Conservation (phyloP, 2,888 invertebrate species). For the Nasonovia ribisnigri region DNA sequence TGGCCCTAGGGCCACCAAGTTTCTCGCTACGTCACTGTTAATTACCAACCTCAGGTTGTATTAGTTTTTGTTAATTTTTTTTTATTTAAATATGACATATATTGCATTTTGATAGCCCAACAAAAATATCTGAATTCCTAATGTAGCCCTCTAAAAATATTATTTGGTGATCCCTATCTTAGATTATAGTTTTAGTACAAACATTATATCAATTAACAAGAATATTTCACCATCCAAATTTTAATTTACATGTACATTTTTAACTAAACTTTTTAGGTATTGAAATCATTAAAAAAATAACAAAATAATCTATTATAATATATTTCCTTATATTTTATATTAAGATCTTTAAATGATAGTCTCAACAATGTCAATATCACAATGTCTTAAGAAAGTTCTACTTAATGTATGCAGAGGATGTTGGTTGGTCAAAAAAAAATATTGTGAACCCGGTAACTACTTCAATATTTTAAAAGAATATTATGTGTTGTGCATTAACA, state of each 20-base stretch:
- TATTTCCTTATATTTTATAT: conserved; percentile 28
- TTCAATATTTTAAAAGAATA: background rate
- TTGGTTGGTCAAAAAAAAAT: background rate
- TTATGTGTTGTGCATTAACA: background rate
- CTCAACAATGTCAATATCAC: conserved; percentile 48
- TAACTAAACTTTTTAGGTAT: background rate
- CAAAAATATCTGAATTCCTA: background rate
- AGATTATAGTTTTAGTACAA: background rate
- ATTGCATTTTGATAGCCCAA: background rate
- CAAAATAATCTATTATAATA: background rate
- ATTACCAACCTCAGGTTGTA: no score
- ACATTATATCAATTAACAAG: background rate
- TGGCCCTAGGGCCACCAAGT: no score
- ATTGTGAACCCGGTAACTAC: background rate
- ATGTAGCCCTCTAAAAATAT: background rate
- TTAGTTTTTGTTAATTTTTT: no score
- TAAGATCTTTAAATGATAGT: conserved; percentile 56
- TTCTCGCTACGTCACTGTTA: no score
- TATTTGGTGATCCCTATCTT: background rate
- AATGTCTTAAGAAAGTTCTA: conserved; percentile 23
- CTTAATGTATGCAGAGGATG: background rate
- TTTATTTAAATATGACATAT: no score
- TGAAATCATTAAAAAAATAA: background rate
- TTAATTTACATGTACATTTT: background rate
- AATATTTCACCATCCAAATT: background rate